Evolutionary conservation across 2,113 vertebrate species (phyloP).

Genomic region (Coryphaenoides rupestris): DNA sequence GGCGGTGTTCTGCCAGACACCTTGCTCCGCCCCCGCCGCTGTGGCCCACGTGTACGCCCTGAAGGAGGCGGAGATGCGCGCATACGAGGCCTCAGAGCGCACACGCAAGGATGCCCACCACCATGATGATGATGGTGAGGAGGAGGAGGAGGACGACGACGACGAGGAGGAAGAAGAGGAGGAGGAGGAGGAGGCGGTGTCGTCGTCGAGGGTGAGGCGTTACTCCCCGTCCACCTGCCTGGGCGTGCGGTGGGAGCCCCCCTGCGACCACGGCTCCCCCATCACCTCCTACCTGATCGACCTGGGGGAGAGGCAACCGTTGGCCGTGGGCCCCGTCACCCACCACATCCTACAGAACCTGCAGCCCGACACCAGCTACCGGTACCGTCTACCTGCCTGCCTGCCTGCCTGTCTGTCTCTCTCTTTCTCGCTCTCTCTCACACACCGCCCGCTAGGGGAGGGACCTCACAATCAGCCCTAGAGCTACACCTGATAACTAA

Average conservation of each 20-base stretch:
- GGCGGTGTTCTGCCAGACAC: slow-evolving; percentile 83
- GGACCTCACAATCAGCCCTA: too few relatives aligned
- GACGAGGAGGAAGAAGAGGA: slow-evolving; percentile 43
- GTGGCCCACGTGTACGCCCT: slow-evolving; percentile 83
- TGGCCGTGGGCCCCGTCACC: slow-evolving; percentile 80
- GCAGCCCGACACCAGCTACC: slow-evolving; percentile 96
- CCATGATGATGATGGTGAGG: slow-evolving; percentile 29
- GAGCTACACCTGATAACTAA: too few relatives aligned
- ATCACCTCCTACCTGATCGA: slow-evolving; percentile 94
- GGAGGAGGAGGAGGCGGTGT: slow-evolving; percentile 56
- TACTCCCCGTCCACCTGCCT: slow-evolving; percentile 92
- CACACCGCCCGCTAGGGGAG: too few relatives aligned
- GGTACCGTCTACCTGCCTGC: too few relatives aligned
- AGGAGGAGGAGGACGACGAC: slow-evolving; percentile 60
- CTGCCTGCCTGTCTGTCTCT: too few relatives aligned
- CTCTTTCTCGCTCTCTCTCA: too few relatives aligned
- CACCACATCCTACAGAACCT: slow-evolving; percentile 84
- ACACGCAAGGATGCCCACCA: not conserved
- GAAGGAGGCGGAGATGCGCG: slow-evolving; percentile 77
- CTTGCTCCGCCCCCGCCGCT: slow-evolving; percentile 87
- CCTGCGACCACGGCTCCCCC: slow-evolving; percentile 89
- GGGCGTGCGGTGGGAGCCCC: slow-evolving; percentile 87
- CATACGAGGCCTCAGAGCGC: slow-evolving; percentile 32
- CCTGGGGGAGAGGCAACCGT: slow-evolving; percentile 88
- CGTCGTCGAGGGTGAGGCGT: slow-evolving; percentile 35